Base-by-base conservation (phyloP, 2,797 vertebrate species). In the Poecilia wingei region DNA sequence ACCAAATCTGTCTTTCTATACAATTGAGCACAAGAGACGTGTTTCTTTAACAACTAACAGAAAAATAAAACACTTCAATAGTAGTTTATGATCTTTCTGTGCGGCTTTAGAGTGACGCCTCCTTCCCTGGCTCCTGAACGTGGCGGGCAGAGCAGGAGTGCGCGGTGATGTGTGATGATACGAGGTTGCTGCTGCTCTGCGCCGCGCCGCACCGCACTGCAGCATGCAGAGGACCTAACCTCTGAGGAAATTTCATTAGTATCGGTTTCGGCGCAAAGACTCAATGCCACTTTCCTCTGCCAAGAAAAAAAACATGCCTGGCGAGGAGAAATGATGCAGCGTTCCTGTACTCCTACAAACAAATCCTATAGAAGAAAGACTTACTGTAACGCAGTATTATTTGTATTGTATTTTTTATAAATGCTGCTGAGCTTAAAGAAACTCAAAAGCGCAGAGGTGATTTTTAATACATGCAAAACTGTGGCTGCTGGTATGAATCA, bases 211-310 rank as follows among this genome's bases (percentile, higher is more conserved):
- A 66, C 76, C 84, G 86, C 81, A 86, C 59, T 89, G 89, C 86
- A 87, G 82, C 81, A 85, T 68, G 66, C 76, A 82, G 79, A 80
- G 25, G 66, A 20, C 79, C 77, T 81, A 75, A 22, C 46, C 76
- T 70, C 33, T 68, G 18, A 72, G 84, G 78, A 51, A 70, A 80
- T 86, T 80, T 55, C 76, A 84, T 92, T 89, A 87, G 83, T 75
- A 76, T 77, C 81, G 90, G 80, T 87, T 85, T 85, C 70, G 49
- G 72, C 39, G 22, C 49, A 78, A 75, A 61, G 33, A 55, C 78
- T 76, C 36, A 0, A 74, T 77, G 79, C 79, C 72, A 66, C 61
- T 79, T 78, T 79, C 57, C 53, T 53, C 72, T 79, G 79, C 79
- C 80, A 86, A 78, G 80, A 51, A 51, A 22, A 8, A 84, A 82